Conservation (phyloP, 2,797 vertebrate genomes). For the Emydoidea blandingii region DNA sequence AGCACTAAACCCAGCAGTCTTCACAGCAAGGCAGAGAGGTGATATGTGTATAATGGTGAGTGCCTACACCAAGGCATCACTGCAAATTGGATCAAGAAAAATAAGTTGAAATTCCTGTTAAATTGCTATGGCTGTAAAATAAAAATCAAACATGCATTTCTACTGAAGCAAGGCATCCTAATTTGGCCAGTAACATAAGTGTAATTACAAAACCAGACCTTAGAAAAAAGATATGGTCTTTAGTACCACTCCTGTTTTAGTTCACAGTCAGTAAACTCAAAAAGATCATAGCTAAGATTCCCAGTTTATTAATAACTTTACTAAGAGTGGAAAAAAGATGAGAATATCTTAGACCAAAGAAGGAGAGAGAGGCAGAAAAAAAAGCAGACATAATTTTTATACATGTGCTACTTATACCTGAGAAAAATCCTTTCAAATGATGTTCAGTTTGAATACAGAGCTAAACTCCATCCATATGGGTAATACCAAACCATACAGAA, state of each 20-base stretch:
- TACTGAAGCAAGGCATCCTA: background rate
- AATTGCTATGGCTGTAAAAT: background rate
- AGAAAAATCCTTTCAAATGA: background rate
- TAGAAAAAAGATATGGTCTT: background rate
- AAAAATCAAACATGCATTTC: background rate
- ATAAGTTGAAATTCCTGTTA: background rate
- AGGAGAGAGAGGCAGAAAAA: background rate
- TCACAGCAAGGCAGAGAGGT: background rate
- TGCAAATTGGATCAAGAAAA: background rate
- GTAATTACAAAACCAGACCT: background rate
- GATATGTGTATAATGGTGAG: background rate
- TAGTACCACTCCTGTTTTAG: background rate
- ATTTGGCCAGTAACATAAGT: background rate
- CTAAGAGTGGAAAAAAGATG: background rate
- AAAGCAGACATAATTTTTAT: background rate
- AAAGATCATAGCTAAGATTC: background rate
- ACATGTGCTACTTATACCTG: background rate
- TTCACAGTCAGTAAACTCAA: background rate
- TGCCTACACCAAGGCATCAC: background rate
- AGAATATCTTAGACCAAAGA: background rate
- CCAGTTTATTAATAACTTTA: background rate
- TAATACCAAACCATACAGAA: no score
- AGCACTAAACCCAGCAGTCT: background rate
- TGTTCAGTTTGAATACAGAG: background rate
- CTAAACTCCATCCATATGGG: background rate